These are phyloP conservation scores for Uropsilus gracilis DNA, from an alignment of 2,113 vertebrate species.

Conservation along the genomic window DNA sequence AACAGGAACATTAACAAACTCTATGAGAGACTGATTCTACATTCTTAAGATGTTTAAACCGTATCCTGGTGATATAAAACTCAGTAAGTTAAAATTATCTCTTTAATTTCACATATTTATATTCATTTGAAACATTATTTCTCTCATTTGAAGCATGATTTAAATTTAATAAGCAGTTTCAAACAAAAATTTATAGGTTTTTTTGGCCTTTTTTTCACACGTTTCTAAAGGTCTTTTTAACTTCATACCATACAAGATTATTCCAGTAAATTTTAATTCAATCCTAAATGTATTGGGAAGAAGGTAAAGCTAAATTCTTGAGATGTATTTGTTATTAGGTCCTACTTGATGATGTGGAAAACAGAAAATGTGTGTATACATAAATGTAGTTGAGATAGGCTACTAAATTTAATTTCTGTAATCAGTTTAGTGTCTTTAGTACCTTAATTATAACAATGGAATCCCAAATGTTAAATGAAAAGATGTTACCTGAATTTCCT, in stretches of 20 bases:
- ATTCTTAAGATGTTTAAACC: not conserved
- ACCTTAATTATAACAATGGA: slow-evolving; percentile 37
- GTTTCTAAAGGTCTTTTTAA: slow-evolving; percentile 87
- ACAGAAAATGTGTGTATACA: slow-evolving; percentile 63
- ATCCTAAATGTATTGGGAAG: slow-evolving; percentile 87
- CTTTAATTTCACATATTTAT: slow-evolving; percentile 19
- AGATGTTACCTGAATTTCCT: slow-evolving; percentile 18
- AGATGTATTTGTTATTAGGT: slow-evolving; percentile 78
- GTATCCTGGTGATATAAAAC: no score
- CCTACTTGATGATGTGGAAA: slow-evolving; percentile 75
- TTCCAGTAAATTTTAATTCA: slow-evolving; percentile 87
- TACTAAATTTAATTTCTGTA: slow-evolving; percentile 46
- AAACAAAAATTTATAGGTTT: slow-evolving; percentile 75
- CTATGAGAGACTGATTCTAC: not conserved
- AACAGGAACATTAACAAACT: not conserved
- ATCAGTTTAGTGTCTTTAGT: slow-evolving; percentile 15
- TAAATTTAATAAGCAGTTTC: slow-evolving; percentile 45
- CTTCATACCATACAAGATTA: slow-evolving; percentile 85
- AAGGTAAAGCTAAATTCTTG: slow-evolving; percentile 84
- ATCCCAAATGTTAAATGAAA: slow-evolving; percentile 60
- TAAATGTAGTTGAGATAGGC: slow-evolving; percentile 61
- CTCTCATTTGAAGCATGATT: slow-evolving; percentile 42
- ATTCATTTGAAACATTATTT: no score
- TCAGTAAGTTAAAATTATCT: slow-evolving; percentile 25
- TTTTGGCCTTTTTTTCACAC: slow-evolving; percentile 84